phyloP scores from a whole-genome alignment of 2,113 vertebrate genomes.

The Paralichthys olivaceus region DNA sequence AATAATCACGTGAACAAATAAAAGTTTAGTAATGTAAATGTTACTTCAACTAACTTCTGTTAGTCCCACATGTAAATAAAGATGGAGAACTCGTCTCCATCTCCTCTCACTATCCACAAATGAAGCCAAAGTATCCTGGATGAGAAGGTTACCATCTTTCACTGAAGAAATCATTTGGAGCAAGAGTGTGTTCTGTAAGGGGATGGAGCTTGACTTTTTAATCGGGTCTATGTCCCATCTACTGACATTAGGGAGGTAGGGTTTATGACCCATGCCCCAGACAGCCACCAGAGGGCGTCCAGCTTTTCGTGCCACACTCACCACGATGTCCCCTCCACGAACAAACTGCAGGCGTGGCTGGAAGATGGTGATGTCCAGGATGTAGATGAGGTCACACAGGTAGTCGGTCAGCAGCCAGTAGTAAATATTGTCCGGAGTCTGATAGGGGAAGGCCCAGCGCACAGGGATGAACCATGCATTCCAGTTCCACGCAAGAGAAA shows the following conservation, averaged over 20 bases:
- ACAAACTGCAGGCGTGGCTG: conserved; percentile 95
- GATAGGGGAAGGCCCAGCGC: conserved; percentile 92
- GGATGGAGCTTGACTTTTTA: no score
- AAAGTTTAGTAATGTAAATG: not conserved
- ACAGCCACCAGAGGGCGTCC: no score
- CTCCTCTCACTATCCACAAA: not conserved
- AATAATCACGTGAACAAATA: not conserved
- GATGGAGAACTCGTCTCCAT: not conserved
- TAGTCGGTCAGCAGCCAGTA: conserved; percentile 93
- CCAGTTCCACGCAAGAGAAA: conserved; percentile 97
- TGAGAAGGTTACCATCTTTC: not conserved
- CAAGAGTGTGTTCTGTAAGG: not conserved
- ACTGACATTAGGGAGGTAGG: no score
- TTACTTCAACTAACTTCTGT: not conserved
- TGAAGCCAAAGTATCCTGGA: not conserved
- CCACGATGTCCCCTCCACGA: conserved; percentile 91
- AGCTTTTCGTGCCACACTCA: conserved; percentile 77
- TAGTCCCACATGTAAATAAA: not conserved
- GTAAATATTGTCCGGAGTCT: conserved; percentile 86
- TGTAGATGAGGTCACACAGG: conserved; percentile 91
- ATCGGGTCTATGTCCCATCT: no score
- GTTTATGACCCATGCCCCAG: no score
- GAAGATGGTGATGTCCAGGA: conserved; percentile 91
- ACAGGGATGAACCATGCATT: conserved; percentile 97
- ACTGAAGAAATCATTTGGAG: not conserved